Base-by-base conservation (phyloP, 1,140 invertebrate species). In the Parasteatoda tepidariorum region DNA sequence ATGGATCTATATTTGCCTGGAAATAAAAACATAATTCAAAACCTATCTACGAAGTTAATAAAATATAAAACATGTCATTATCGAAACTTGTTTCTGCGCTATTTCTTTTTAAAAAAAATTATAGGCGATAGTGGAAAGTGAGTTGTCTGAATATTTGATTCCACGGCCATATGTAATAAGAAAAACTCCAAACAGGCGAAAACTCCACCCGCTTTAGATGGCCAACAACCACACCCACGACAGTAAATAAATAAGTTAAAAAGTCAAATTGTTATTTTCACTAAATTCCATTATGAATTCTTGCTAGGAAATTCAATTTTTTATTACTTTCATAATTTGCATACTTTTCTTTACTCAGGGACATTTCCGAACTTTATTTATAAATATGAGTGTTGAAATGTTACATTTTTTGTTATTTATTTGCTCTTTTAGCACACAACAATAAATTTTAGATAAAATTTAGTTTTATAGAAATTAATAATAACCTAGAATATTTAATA, bases 231-330 rank as follows among this genome's bases (percentile, higher is more conserved):
- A 79, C 76, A 79, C 76, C 76, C 48, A 79, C 62, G 31, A 57
- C 28, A 33, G 31, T 68, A 79, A 79, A 33, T 68, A 79, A 68
- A 57, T 48, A 59, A 54, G 76, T 68, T 79, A 64, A 79, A 57
- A 79, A 31, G 48, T 61, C 57, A 22, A 62, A 67, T 33, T 9
- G 61, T 62, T 68, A 68, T 79, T 62, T 79, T 41, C 55, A 55
- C 76, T 24, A 79, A 54, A 79, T 66, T 66, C 59, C 28, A 4
- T 18, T 38, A 15, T 34, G n/a, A 11, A 11, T 30, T 55, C 38
- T 54, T 28, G 48, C 34, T 73, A n/a, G 22, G 18, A 3, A 22
- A 2, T 62, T 62, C 59, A 24, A 15, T 26, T 22, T 62, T 26
- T n/a, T 11, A 22, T 22, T 24, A 62, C 11, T 11, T n/a, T 62